Conservation (phyloP, 53 echinoderm and acorn worm genomes). For the Zoroaster sp. region DNA sequence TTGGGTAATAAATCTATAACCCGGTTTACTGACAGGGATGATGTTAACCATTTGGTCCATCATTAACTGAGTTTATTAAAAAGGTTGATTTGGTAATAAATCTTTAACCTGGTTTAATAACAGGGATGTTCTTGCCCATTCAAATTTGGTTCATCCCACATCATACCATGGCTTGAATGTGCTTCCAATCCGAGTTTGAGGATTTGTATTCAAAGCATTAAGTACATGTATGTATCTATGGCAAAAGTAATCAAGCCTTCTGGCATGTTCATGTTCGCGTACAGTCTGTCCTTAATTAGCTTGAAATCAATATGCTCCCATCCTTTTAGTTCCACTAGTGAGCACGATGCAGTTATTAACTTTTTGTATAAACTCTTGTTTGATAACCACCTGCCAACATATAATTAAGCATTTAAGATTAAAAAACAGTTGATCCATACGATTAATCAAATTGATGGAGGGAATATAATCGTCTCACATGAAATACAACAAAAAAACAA, state of each 20-base stretch:
- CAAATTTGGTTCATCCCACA: not conserved
- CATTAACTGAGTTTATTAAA: too few relatives aligned
- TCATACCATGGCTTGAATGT: not conserved
- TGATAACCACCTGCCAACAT: not conserved
- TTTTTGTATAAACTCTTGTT: not conserved
- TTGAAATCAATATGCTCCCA: not conserved
- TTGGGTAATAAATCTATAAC: too few relatives aligned
- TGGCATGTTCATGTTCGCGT: not conserved
- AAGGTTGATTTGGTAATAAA: not conserved
- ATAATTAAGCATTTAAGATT: not conserved
- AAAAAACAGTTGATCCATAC: not conserved
- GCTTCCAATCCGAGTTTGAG: too few relatives aligned
- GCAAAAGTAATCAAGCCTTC: not conserved
- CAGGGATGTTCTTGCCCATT: not conserved
- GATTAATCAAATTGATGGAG: not conserved
- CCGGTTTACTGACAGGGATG: too few relatives aligned
- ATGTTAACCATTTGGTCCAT: too few relatives aligned
- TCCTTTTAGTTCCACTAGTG: not conserved
- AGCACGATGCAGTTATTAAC: not conserved
- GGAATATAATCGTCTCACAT: not conserved
- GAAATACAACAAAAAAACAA: not conserved
- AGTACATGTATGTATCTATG: not conserved
- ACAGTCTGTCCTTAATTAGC: not conserved
- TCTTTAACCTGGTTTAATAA: not conserved
- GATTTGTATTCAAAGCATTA: not conserved